Base-by-base conservation (phyloP, 2,888 invertebrate species). In the Acleris sparsana region DNA sequence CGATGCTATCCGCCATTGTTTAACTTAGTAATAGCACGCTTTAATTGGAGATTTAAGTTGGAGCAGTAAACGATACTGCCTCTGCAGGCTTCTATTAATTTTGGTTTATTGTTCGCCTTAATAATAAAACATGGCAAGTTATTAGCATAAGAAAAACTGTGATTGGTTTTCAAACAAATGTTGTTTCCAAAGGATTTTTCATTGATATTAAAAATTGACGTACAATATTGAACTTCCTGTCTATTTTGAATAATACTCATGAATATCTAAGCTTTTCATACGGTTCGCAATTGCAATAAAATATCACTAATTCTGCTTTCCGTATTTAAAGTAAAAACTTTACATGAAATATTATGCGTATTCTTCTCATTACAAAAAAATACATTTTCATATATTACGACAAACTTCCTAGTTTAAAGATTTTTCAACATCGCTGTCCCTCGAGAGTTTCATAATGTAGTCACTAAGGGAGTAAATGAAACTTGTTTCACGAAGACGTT, bases 401-500 rank as follows among this genome's bases (percentile, higher is more conserved):
- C 18, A 49, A 49, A 33, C 20, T 22, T 43, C 20, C 55, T 55
- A 55, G 55, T 43, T 55, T 16, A 5, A 55, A 39, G 17, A 7
- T 55, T 43, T 18, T 49, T 18, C 11, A 39, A 18, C 20, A 1
- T 22, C 2, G 18, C 51, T 25, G n/a, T 61, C 57, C 20, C 56
- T 46, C 7, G 52, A 53, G 56, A 51, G 53, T 56, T 52, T 55
- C 67, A 64, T 69, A 68, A 67, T 55, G 22, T n/a, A 65, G 55
- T 59, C 63, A 55, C 68, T 66, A 69, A 62, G 64, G 68, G 68
- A 69, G 58, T 68, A 69, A 64, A 69, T 68, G 57, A 68, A 68
- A 68, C 64, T 62, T 78, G 83, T 84, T 87, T 87, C 78, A 82
- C 80, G 81, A 87, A 84, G 85, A 85, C 85, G 81, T 89, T 88